phyloP scores from a whole-genome alignment of 2,797 vertebrate species.

The Gallinago nigripennis region DNA sequence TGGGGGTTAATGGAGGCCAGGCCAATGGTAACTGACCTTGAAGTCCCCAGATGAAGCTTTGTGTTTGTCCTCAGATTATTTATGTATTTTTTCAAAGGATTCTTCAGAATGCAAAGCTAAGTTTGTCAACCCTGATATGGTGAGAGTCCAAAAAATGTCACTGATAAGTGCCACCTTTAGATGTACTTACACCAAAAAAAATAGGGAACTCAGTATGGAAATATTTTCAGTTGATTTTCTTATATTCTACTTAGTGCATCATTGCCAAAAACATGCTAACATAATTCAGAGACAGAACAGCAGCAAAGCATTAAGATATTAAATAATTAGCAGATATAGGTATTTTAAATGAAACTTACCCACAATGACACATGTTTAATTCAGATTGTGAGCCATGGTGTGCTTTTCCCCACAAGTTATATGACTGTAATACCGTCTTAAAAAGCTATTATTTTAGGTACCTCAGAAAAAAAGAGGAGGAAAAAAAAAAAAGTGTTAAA shows the following conservation, averaged over 20 bases:
- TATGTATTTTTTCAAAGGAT: constrained; percentile 21
- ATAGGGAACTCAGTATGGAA: background rate
- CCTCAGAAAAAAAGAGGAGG: background rate
- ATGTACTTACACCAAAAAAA: background rate
- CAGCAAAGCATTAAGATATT: constrained; percentile 28
- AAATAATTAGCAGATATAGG: constrained; percentile 54
- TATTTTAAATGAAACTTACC: constrained; percentile 64
- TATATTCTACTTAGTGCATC: constrained; percentile 10
- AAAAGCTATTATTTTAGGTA: constrained; percentile 61
- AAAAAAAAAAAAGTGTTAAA: constrained; percentile 30
- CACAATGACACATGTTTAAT: constrained; percentile 46
- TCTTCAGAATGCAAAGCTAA: constrained; percentile 46
- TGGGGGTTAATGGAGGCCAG: constrained; percentile 76
- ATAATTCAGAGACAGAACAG: constrained; percentile 28
- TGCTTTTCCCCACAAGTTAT: constrained; percentile 47
- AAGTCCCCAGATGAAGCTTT: constrained; percentile 73
- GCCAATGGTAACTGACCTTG: constrained; percentile 75
- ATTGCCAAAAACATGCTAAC: constrained; percentile 42
- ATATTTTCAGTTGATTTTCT: constrained; percentile 10
- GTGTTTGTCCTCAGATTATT: constrained; percentile 66
- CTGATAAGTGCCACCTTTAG: constrained; percentile 27
- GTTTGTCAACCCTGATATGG: constrained; percentile 58
- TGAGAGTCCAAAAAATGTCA: constrained; percentile 48
- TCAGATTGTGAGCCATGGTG: constrained; percentile 52
- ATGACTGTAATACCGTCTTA: background rate